Conservation (phyloP, 2,797 vertebrate species). For the Oophaga sylvatica region DNA sequence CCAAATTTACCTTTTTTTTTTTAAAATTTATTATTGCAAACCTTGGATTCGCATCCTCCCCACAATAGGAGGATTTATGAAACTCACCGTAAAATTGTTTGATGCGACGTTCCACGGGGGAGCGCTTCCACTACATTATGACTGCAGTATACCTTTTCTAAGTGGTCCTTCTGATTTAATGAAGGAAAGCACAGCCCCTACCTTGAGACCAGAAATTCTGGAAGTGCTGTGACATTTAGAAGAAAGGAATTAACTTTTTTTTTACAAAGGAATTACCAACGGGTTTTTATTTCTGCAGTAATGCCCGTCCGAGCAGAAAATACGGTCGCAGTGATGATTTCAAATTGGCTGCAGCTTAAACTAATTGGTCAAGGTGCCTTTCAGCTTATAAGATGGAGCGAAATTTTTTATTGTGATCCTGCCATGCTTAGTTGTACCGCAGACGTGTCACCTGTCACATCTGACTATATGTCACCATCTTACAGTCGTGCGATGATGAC, state of each 20-base stretch:
- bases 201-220: conserved; percentile 58
- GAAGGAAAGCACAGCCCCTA: conserved; percentile 33
- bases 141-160: conserved; percentile 58
- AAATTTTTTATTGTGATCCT: conserved; percentile 43
- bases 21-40: conserved; percentile 35
- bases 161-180: conserved; percentile 57
- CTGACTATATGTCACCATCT: not conserved
- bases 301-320: conserved; percentile 60
- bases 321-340: conserved; percentile 59
- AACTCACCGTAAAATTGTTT: conserved; percentile 48
- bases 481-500: not conserved
- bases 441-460: not conserved
- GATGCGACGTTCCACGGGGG: conserved; percentile 50
- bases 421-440: not conserved
- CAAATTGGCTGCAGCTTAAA: conserved; percentile 60
- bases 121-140: conserved; percentile 45
- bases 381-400: conserved; percentile 42
- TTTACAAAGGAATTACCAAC: conserved; percentile 53
- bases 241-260: conserved; percentile 54
- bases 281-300: conserved; percentile 62
- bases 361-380: conserved; percentile 63
- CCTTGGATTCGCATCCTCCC: conserved; percentile 27
- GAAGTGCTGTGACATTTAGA: conserved; percentile 62
- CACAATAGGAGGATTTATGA: conserved; percentile 55
- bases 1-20: not conserved